Conservation (phyloP, 2,113 vertebrate species). For the Oncorhynchus nerka region DNA sequence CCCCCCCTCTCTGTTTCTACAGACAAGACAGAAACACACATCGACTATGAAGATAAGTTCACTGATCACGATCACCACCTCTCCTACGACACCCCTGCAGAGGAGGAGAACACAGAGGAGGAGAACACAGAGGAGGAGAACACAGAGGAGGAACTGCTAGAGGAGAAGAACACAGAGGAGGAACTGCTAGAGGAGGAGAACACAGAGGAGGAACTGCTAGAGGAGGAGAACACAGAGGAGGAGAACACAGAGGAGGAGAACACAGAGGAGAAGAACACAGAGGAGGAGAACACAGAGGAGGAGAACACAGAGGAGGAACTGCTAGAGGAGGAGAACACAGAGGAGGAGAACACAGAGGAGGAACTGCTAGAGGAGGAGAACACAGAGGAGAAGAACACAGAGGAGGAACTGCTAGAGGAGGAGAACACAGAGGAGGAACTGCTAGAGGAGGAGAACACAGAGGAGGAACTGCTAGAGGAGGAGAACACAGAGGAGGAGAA, state of each 20-base stretch:
- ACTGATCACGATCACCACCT: conserved; percentile 74
- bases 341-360: too few relatives aligned
- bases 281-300: too few relatives aligned
- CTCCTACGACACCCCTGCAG: conserved; percentile 52
- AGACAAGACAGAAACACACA: conserved; percentile 82
- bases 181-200: too few relatives aligned
- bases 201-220: too few relatives aligned
- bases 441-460: too few relatives aligned
- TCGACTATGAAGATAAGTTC: conserved; percentile 94
- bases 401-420: conserved; percentile 38
- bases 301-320: too few relatives aligned
- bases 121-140: conserved; percentile 45
- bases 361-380: conserved; percentile 39
- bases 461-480: too few relatives aligned
- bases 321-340: too few relatives aligned
- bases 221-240: conserved; percentile 46
- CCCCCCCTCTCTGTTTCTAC: conserved; percentile 14
- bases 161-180: too few relatives aligned
- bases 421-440: background rate
- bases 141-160: rapidly evolving
- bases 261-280: too few relatives aligned
- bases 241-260: conserved; percentile 42
- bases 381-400: conserved; percentile 28
- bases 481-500: conserved; percentile 19
- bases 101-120: conserved; percentile 46